phyloP scores from a whole-genome alignment of 35 echinoderm and acorn worm genomes.

The Eucidaris tribuloides region DNA sequence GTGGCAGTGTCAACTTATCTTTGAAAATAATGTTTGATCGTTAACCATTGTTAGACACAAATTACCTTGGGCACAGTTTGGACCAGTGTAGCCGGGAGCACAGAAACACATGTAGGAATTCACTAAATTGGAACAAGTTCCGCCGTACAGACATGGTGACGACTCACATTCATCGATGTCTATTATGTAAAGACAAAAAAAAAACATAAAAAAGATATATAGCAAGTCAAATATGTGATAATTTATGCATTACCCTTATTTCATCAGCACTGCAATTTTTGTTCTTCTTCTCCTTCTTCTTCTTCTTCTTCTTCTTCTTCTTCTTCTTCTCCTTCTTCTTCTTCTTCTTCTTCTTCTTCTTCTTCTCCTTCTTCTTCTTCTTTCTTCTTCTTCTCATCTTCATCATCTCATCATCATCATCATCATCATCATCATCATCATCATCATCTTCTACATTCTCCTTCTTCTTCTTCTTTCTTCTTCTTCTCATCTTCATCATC shows the following conservation, averaged over 20 bases:
- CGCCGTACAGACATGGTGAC: neutral
- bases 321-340: neutral
- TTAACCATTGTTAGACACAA: too few species aligned
- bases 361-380: neutral
- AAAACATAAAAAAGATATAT: neutral
- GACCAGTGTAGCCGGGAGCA: neutral
- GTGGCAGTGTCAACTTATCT: too few species aligned
- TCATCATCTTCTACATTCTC: neutral
- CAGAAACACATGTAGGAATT: neutral
- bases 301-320: neutral
- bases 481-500: neutral
- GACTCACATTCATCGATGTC: conserved; percentile 21
- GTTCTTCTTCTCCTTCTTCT: neutral
- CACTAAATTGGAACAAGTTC: neutral
- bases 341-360: too few species aligned
- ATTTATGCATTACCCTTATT: neutral
- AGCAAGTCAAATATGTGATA: neutral
- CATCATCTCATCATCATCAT: neutral
- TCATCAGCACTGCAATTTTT: neutral
- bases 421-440: neutral
- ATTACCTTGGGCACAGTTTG: neutral
- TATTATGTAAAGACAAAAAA: neutral
- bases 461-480: neutral
- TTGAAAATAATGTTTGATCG: too few species aligned
- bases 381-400: neutral